These are phyloP conservation scores for Lepus timidus DNA, from an alignment of 2,113 vertebrate species.

Conservation along the genomic window DNA sequence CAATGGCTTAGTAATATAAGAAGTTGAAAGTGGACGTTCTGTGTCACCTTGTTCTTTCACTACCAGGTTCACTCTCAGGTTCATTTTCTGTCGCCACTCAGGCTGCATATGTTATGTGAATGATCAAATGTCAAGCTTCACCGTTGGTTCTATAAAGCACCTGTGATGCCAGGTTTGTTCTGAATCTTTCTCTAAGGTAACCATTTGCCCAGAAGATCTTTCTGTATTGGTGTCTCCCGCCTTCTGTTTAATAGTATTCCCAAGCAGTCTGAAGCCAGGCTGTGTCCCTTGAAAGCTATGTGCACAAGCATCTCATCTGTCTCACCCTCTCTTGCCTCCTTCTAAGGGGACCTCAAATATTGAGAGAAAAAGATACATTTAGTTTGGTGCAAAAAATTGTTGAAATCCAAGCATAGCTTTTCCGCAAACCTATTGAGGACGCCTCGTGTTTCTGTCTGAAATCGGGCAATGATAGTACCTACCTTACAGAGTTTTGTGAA, in stretches of 20 bases:
- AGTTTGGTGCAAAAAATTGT: too few relatives aligned
- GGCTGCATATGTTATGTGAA: conserved; percentile 17
- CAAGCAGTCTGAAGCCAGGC: background rate
- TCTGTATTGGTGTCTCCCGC: background rate
- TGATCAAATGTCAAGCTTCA: background rate
- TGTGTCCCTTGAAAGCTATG: background rate
- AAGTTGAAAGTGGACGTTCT: background rate
- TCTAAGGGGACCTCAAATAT: too few relatives aligned
- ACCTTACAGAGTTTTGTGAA: background rate
- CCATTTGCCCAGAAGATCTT: background rate
- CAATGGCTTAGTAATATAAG: background rate
- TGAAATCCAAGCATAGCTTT: too few relatives aligned
- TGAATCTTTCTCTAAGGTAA: background rate
- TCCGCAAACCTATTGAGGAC: too few relatives aligned
- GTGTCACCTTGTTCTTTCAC: background rate
- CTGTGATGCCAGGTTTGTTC: background rate
- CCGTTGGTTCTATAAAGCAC: background rate
- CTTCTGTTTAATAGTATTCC: background rate
- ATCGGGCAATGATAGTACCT: background rate
- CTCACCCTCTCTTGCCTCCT: background rate
- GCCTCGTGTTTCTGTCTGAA: background rate
- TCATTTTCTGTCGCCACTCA: background rate
- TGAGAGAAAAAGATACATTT: too few relatives aligned
- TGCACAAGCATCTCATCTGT: background rate
- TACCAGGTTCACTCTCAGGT: background rate